phyloP scores from a whole-genome alignment of 64 coral and sea anemone species.

The Platygyra sinensis region DNA sequence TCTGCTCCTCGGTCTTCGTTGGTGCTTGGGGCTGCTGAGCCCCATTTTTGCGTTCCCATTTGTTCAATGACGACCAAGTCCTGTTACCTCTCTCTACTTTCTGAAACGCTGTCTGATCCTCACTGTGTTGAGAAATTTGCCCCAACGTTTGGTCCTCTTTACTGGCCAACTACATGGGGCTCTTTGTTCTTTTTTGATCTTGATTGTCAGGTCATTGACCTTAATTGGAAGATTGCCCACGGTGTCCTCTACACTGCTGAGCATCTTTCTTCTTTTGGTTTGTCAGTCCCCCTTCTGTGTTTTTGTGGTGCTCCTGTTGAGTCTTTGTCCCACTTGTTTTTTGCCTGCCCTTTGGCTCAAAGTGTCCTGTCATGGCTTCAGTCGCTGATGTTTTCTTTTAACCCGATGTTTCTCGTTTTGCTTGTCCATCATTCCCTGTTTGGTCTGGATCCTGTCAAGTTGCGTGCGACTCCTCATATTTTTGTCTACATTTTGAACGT shows the following conservation, averaged over 20 bases:
- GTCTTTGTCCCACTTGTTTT: not conserved
- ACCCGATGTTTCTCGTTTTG: not conserved
- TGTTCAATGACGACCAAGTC: not conserved
- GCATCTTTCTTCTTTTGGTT: too few relatives aligned
- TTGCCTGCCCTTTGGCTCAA: not conserved
- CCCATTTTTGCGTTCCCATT: too few relatives aligned
- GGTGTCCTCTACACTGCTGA: slow-evolving; percentile 12
- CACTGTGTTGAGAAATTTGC: not conserved
- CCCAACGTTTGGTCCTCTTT: not conserved
- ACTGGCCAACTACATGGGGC: slow-evolving; percentile 1
- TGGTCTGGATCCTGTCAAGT: not conserved
- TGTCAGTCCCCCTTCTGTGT: too few relatives aligned
- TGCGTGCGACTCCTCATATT: not conserved
- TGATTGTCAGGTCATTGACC: not conserved
- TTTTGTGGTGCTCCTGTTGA: too few relatives aligned
- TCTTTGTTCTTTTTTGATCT: not conserved
- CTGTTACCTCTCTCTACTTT: not conserved
- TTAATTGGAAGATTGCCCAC: slow-evolving; percentile 9
- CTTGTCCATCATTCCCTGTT: not conserved
- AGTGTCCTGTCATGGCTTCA: not conserved
- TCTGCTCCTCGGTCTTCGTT: not conserved
- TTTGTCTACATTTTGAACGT: not conserved
- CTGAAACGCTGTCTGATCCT: not conserved
- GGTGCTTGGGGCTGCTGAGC: not conserved
- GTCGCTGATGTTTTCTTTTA: too few relatives aligned